phyloP scores from a whole-genome alignment of 1,140 invertebrate genomes.

The Heliconius hermathena region DNA sequence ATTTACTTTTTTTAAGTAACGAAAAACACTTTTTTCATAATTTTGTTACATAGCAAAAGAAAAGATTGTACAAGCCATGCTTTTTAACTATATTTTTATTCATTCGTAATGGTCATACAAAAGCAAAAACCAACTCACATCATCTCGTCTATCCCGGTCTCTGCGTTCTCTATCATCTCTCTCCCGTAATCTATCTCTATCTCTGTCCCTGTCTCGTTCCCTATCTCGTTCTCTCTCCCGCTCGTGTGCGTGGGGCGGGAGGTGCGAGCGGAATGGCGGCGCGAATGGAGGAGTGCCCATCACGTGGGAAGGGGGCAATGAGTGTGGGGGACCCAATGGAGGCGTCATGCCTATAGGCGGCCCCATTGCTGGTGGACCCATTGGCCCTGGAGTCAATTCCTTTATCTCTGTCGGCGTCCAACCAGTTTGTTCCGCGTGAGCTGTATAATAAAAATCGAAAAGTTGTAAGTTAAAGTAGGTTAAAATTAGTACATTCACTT shows the following conservation, averaged over 20 bases:
- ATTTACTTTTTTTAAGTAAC: no score
- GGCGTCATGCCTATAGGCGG: constrained; percentile 70
- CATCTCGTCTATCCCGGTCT: constrained; percentile 62
- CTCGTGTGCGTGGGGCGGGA: constrained; percentile 55
- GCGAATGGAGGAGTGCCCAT: constrained; percentile 57
- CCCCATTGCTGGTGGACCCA: constrained; percentile 75
- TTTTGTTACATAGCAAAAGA: no score
- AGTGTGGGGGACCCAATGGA: constrained; percentile 56
- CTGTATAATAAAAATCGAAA: constrained; percentile 39
- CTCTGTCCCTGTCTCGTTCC: constrained; percentile 54
- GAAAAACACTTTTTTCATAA: no score
- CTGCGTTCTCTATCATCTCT: constrained; percentile 61
- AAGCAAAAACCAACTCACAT: constrained; percentile 43
- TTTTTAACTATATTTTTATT: no score
- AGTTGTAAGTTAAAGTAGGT: neutral
- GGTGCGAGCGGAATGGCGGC: constrained; percentile 62
- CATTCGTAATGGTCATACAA: no score
- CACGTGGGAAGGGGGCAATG: constrained; percentile 54
- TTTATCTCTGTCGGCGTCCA: constrained; percentile 85
- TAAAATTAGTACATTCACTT: neutral
- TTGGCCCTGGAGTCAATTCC: constrained; percentile 83
- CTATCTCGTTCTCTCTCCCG: constrained; percentile 55
- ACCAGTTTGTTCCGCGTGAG: constrained; percentile 65
- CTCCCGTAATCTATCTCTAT: constrained; percentile 54
- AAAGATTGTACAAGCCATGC: no score